These are phyloP conservation scores for Archocentrus centrarchus DNA, from an alignment of 2,113 vertebrate species.

Conservation along the genomic window DNA sequence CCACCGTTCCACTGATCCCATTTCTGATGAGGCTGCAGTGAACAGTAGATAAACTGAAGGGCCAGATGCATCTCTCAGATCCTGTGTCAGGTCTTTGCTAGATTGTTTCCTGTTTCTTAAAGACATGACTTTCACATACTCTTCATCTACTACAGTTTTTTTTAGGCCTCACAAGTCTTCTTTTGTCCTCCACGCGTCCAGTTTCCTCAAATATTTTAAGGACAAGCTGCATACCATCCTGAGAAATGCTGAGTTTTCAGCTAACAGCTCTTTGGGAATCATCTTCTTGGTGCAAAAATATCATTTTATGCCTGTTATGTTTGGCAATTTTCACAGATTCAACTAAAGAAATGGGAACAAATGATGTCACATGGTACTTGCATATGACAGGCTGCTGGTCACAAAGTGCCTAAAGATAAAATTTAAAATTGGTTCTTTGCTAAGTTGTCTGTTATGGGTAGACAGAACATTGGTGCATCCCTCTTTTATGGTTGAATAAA, in stretches of 20 bases:
- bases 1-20: no score
- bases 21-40: no score
- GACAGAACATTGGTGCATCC: neutral
- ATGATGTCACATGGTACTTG: neutral
- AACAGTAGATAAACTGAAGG: no score
- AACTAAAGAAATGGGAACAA: rapidly evolving
- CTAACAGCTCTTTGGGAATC: neutral
- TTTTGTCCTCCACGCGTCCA: neutral
- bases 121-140: neutral
- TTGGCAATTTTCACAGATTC: neutral
- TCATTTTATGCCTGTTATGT: no score
- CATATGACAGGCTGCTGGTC: neutral
- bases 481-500: neutral
- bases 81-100: no score
- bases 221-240: neutral
- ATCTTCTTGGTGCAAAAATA: neutral
- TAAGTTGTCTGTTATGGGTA: neutral
- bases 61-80: no score
- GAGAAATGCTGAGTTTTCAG: neutral
- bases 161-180: neutral
- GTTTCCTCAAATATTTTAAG: no score
- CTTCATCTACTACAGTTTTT: neutral
- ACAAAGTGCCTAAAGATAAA: neutral
- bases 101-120: no score
- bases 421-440: neutral